Evolutionary conservation across 2,888 invertebrate genomes (phyloP), one percentile per base, ranked within the genome.

Genomic region (Brenthis daphne): DNA sequence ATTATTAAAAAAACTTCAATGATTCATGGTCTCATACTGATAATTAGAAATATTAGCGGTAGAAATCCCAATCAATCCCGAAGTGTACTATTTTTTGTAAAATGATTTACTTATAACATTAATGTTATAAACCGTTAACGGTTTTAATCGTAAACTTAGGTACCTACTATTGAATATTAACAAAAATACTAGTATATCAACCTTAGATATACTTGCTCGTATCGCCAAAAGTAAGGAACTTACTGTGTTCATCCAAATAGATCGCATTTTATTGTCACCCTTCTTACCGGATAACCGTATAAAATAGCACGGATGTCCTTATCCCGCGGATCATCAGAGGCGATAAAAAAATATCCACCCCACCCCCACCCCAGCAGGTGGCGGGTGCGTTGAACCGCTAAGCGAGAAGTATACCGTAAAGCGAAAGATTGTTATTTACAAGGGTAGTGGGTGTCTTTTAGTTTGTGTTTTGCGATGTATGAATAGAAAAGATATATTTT

Each of bases 241-340:
- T 33, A 55, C 43, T 47, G 4, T 48, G 16, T 48, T 61, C 61
- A 67, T 63, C 65, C 73, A 60, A 61, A 54, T 47, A 56, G 56
- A 60, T 63, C 53, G 24, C 57, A 68, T 64, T 60, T 64, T 63
- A 64, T 67, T 48, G 74, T 75, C 73, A 74, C 71, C 75, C 77
- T 74, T 75, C 74, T 75, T 77, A 76, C 81, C 81, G 85, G 85
- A 85, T 86, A 83, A 82, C 80, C 84, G 82, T 85, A 85, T 86
- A 85, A 85, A 85, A 82, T 81, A 82, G 78, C 83, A 77, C 84
- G 84, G 86, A 88, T 88, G 84, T 86, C 85, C 87, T 86, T 84
- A 86, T 85, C 85, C 80, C 82, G 80, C 77, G 83, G 82, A 81
- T 86, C 83, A 83, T 78, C 79, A 81, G 77, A 78, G 80, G 80